Percentiles rank a stretch among this genome's conserved stretches.
These are phyloP conservation scores for Piprites chloris DNA, from an alignment of 2,113 vertebrate genomes.

Conservation along the genomic window DNA sequence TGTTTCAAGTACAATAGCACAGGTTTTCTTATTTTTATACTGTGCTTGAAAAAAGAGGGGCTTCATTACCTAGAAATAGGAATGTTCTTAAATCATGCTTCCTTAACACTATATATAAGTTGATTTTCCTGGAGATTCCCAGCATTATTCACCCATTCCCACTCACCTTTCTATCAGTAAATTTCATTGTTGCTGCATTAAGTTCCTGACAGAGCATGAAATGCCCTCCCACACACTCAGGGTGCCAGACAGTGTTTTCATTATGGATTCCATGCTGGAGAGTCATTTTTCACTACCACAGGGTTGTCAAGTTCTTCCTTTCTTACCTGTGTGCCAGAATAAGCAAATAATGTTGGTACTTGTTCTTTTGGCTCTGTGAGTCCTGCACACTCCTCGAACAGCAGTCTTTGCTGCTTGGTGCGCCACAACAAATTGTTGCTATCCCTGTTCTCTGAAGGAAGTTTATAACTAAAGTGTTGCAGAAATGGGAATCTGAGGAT, in stretches of 20 bases:
- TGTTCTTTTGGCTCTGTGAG: not conserved
- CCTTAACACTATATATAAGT: not conserved
- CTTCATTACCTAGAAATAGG: not conserved
- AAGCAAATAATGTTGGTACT: slow-evolving; percentile 36
- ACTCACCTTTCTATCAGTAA: slow-evolving; percentile 7
- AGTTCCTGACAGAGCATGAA: slow-evolving; percentile 39
- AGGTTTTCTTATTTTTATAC: not conserved
- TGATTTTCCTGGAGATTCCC: not conserved
- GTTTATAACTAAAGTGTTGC: not conserved
- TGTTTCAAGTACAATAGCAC: not conserved
- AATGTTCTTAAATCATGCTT: not conserved
- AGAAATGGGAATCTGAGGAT: not conserved
- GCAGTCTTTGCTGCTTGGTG: not conserved
- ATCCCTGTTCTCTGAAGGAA: not conserved
- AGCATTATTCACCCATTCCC: not conserved
- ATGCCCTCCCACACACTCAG: not conserved
- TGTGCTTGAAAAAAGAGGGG: not conserved
- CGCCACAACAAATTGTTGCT: not conserved
- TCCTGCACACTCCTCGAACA: fast-evolving
- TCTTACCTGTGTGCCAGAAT: slow-evolving; percentile 45
- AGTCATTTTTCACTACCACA: slow-evolving; percentile 19
- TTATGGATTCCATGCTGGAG: slow-evolving; percentile 25
- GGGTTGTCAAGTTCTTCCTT: slow-evolving; percentile 30
- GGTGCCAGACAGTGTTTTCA: slow-evolving; percentile 50
- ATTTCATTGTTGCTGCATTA: not conserved